These are phyloP conservation scores for Gobius niger DNA, from an alignment of 2,113 vertebrate genomes.

Conservation along the genomic window DNA sequence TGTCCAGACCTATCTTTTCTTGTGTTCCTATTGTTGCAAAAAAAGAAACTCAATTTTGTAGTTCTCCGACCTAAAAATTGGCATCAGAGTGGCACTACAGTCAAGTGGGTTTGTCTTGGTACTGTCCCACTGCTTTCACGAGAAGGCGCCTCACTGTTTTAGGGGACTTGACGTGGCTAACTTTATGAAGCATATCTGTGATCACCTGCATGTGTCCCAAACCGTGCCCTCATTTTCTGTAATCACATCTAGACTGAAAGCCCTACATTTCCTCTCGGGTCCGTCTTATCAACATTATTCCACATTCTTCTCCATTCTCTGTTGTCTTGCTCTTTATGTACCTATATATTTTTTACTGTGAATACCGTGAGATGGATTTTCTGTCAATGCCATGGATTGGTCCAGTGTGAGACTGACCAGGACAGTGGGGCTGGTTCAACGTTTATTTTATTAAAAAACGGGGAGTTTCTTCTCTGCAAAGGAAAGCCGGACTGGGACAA, in stretches of 20 bases:
- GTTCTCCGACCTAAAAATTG: not conserved
- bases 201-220: constrained; percentile 29
- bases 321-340: constrained; percentile 37
- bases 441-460: constrained; percentile 40
- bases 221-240: constrained; percentile 15
- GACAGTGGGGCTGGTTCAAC: constrained; percentile 47
- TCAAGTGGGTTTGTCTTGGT: constrained; percentile 7
- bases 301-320: constrained; percentile 46
- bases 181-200: constrained; percentile 24
- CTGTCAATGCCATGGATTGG: constrained; percentile 58
- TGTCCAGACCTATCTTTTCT: constrained; percentile 8
- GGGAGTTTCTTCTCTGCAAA: constrained; percentile 21
- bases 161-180: constrained; percentile 15
- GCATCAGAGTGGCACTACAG: constrained; percentile 20
- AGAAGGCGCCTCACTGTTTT: constrained; percentile 21
- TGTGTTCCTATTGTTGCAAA: constrained; percentile 5
- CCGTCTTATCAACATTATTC: constrained; percentile 40
- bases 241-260: constrained; percentile 20
- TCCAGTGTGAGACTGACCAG: constrained; percentile 48
- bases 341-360: constrained; percentile 68
- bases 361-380: constrained; percentile 70
- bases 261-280: constrained; percentile 18
- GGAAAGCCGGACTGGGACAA: constrained; percentile 70
- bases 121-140: constrained; percentile 14
- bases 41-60: not conserved